A percentile compares a stretch with the other conserved stretches of the same genome.
Evolutionary conservation across 2,888 invertebrate species (phyloP).

Genomic region (Rhingia rostrata): DNA sequence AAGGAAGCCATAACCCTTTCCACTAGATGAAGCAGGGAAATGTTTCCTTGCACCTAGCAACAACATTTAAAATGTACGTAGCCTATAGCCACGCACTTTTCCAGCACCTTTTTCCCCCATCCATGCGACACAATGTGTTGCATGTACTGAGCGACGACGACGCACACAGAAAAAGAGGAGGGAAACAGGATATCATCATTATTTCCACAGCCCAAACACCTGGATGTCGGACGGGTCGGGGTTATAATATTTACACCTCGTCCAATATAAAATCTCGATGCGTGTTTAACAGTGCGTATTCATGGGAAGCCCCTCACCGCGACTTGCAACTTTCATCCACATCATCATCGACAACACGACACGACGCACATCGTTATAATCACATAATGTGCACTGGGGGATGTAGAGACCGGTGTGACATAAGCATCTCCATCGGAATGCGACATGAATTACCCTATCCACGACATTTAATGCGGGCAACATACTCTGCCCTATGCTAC

Average conservation of each 20-base stretch:
- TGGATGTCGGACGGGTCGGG: conserved; percentile 28
- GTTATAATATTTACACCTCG: conserved; percentile 54
- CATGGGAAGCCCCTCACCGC: conserved; percentile 29
- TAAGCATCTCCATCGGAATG: conserved; percentile 58
- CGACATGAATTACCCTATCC: conserved; percentile 64
- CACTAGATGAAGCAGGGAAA: conserved; percentile 1
- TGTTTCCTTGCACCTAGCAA: conserved; percentile 20
- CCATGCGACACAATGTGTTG: not conserved
- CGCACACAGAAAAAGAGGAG: not conserved
- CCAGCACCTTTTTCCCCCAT: conserved; percentile 30
- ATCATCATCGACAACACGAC: conserved; percentile 24
- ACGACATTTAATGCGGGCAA: conserved; percentile 67
- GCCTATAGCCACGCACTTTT: conserved; percentile 41
- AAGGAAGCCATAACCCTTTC: conserved; percentile 46
- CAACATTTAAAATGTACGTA: conserved; percentile 30
- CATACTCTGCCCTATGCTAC: conserved; percentile 38
- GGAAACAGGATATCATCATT: conserved; percentile 53
- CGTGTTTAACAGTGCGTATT: conserved; percentile 31
- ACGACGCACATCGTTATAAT: conserved; percentile 42
- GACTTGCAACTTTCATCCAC: conserved; percentile 5
- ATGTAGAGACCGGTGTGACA: conserved; percentile 44
- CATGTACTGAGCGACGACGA: no score
- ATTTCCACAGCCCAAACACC: conserved; percentile 40
- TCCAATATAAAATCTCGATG: conserved; percentile 50
- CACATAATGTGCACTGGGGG: conserved; percentile 57